Conservation (phyloP, 1,140 invertebrate species). For the Drosophila kurseongensis region DNA sequence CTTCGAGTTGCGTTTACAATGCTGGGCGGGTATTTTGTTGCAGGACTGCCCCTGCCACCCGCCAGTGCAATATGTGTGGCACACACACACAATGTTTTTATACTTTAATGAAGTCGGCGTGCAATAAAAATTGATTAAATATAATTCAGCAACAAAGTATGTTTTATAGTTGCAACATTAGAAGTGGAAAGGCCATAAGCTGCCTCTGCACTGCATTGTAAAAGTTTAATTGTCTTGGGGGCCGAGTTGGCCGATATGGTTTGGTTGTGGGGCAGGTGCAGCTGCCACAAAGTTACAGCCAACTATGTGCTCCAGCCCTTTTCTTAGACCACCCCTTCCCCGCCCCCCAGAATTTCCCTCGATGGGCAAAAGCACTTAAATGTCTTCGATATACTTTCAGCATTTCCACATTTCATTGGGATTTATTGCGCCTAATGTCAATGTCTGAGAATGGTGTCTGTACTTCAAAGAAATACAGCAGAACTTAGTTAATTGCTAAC, state of each 20-base stretch:
- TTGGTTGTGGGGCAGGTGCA: conserved; percentile 4
- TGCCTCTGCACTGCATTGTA: conserved; percentile 59
- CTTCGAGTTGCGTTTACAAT: conserved; percentile 60
- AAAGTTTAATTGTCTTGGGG: conserved; percentile 73
- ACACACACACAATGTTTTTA: conserved; percentile 56
- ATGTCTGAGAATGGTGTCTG: conserved; percentile 3
- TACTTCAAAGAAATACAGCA: not conserved
- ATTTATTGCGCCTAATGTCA: conserved; percentile 57
- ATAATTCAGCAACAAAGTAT: conserved; percentile 81
- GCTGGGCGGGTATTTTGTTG: conserved; percentile 67
- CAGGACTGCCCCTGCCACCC: conserved; percentile 18
- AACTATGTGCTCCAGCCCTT: conserved; percentile 39
- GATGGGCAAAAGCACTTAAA: conserved; percentile 58
- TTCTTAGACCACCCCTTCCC: too few species aligned
- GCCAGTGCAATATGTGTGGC: conserved; percentile 56
- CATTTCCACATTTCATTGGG: conserved; percentile 56
- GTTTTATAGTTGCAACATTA: conserved; percentile 74
- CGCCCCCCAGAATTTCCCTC: conserved; percentile 1
- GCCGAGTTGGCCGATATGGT: conserved; percentile 10
- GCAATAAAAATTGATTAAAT: conserved; percentile 83
- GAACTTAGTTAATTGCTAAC: not conserved
- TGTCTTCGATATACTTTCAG: conserved; percentile 47
- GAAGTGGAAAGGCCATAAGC: conserved; percentile 57
- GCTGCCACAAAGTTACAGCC: conserved; percentile 39
- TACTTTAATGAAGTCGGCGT: conserved; percentile 81